Conservation (phyloP, 2,888 invertebrate genomes). For the Dicycla oo region DNA sequence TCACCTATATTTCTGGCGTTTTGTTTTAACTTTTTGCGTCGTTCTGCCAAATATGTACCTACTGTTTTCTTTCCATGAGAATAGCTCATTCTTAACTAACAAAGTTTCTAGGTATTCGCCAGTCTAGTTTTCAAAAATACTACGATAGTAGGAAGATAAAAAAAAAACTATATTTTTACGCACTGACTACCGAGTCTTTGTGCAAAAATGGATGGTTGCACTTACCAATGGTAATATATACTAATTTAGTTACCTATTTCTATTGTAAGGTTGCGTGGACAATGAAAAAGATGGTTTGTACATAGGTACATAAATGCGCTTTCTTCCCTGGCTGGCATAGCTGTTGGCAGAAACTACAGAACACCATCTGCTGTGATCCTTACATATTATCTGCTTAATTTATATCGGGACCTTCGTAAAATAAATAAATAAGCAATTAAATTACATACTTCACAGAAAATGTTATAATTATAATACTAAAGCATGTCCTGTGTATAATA, state of each 20-base stretch:
- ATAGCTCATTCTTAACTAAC: not conserved
- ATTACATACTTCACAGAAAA: not conserved
- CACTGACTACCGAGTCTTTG: not conserved
- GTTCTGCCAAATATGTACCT: too few relatives aligned
- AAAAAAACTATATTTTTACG: not conserved
- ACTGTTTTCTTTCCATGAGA: not conserved
- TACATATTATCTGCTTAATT: not conserved
- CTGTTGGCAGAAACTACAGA: not conserved
- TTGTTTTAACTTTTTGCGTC: slow-evolving; percentile 3
- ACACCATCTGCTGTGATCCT: not conserved
- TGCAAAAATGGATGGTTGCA: not conserved
- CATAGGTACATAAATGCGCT: not conserved
- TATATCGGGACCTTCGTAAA: not conserved
- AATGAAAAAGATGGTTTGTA: not conserved
- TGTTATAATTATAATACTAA: slow-evolving; percentile 3
- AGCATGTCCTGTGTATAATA: slow-evolving; percentile 48
- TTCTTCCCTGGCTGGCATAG: not conserved
- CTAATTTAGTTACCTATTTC: too few relatives aligned
- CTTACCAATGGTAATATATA: not conserved
- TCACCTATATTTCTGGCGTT: not conserved
- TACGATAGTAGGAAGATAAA: not conserved
- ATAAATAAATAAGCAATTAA: not conserved
- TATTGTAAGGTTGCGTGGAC: not conserved
- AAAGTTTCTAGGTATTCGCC: not conserved
- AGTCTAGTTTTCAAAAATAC: not conserved